Evolutionary conservation across 2,888 invertebrate species (phyloP), one percentile per base, ranked within the genome.

Genomic region (Apoda limacodes): DNA sequence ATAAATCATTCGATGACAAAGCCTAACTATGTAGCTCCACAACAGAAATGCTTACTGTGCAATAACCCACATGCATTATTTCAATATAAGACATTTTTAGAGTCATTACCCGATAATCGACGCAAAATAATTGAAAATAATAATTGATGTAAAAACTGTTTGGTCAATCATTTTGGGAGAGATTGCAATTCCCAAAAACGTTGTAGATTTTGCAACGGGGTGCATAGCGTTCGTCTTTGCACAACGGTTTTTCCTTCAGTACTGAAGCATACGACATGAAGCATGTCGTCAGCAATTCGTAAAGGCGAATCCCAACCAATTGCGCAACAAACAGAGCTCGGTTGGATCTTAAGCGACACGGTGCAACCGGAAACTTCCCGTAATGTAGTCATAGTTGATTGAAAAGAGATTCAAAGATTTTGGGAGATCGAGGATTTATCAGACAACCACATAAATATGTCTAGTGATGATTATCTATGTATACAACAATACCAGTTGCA

Each of bases 121-220:
- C n/a, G n/a, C n/a, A n/a, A n/a, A n/a, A n/a, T n/a, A n/a, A n/a
- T n/a, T n/a, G n/a, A n/a, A n/a, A 19, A 24, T 11, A 13, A 28
- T 11, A 31, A 36, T 9, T 9, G 39, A 9, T 46, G 46, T n/a
- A 11, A n/a, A 5, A 42, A 43, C 32, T 47, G 45, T 22, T 15
- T 47, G 6, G 35, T 19, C 12, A 13, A 28, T 12, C 41, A 47
- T 22, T 11, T 39, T 4, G 42, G 40, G 7, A 35, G 39, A 11
- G 22, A 14, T 13, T 45, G 45, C 26, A 14, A 9, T 11, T 43
- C 45, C 5, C 17, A 10, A 4, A 35, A 34, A 25, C n/a, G 14
- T n/a, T 42, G 37, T 28, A 21, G 30, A n/a, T 6, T 34, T 7
- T 38, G 42, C 22, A 23, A 25, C 9, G 28, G 13, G n/a, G 7